Conservation (phyloP, 2,113 vertebrate genomes). For the Corynorhinus townsendii region DNA sequence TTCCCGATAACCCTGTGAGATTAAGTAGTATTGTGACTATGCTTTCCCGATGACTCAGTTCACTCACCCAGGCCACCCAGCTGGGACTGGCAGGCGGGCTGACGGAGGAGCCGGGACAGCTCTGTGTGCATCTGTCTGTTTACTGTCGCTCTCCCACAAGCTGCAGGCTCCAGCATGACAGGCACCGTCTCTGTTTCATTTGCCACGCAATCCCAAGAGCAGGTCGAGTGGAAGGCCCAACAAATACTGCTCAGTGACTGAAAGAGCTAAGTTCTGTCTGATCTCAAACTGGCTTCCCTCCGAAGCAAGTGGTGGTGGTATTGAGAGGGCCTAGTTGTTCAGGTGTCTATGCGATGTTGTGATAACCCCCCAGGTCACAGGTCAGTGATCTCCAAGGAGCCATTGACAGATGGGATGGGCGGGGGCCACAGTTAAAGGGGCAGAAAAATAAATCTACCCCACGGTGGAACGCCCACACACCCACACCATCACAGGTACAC, state of each 20-base stretch:
- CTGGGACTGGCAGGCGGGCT: background rate
- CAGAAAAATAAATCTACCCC: background rate
- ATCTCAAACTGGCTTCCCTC: background rate
- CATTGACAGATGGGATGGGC: background rate
- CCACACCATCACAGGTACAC: accelerated
- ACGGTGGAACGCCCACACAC: accelerated
- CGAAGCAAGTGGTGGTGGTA: accelerated
- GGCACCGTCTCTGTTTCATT: background rate
- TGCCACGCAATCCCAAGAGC: background rate
- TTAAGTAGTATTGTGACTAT: background rate
- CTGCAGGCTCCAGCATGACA: background rate
- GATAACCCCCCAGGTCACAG: background rate
- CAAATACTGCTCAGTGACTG: background rate
- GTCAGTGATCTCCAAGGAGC: background rate
- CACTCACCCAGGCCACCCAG: background rate
- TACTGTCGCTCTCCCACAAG: background rate
- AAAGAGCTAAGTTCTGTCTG: background rate
- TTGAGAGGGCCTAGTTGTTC: background rate
- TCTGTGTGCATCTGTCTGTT: background rate
- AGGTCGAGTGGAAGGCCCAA: background rate
- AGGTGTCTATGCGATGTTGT: background rate
- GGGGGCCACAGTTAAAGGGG: background rate
- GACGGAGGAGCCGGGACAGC: accelerated
- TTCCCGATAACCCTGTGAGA: accelerated
- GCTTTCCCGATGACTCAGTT: background rate